phyloP scores from a whole-genome alignment of 64 coral and sea anemone species.

The Acropora tenuis region DNA sequence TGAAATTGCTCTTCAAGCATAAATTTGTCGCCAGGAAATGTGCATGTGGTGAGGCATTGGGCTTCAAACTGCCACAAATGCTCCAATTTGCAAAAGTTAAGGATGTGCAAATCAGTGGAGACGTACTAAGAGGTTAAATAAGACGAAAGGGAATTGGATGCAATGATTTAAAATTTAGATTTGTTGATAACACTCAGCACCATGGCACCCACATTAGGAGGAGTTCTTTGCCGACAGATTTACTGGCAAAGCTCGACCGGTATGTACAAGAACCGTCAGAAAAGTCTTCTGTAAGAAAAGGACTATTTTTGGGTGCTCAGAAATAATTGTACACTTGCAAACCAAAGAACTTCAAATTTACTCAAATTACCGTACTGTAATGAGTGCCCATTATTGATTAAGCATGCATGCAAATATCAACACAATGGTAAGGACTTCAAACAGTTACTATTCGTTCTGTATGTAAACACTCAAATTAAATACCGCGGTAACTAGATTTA shows the following conservation, averaged over 20 bases:
- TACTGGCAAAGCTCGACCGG: conserved; percentile 28
- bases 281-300: background rate
- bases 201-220: conserved; percentile 17
- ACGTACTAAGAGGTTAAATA: background rate
- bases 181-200: background rate
- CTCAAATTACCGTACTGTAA: background rate
- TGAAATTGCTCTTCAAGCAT: conserved; percentile 14
- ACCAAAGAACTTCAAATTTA: background rate
- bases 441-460: no score
- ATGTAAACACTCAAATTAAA: no score
- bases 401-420: no score
- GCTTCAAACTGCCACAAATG: conserved; percentile 7
- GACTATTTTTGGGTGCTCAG: background rate
- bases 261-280: conserved; percentile 1
- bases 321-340: no score
- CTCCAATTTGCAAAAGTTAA: background rate
- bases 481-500: background rate
- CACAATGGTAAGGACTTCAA: no score
- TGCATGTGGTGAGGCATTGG: conserved; percentile 6
- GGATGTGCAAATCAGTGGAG: background rate
- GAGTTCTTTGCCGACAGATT: background rate
- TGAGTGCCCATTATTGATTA: no score
- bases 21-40: conserved; percentile 20
- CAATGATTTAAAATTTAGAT: conserved; percentile 18
- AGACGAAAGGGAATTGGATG: conserved; percentile 15